These are phyloP conservation scores for Dromaius novaehollandiae DNA, from an alignment of 2,113 vertebrate genomes.

Conservation along the genomic window DNA sequence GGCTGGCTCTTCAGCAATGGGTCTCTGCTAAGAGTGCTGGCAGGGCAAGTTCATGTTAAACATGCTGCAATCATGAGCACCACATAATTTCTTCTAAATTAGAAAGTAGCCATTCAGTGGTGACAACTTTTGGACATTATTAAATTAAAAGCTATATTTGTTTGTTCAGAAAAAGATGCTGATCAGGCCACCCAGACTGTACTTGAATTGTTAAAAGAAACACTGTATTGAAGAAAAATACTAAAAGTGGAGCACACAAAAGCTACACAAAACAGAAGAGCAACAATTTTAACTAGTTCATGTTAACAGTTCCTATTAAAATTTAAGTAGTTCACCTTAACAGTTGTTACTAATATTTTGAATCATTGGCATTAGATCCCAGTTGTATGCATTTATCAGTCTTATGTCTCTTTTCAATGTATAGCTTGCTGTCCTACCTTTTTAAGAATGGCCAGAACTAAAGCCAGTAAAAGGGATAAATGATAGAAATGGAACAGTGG, in stretches of 20 bases:
- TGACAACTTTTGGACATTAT: neutral
- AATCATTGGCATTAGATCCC: neutral
- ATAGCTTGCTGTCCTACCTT: neutral
- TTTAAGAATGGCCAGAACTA: neutral
- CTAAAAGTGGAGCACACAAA: neutral
- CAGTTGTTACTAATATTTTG: neutral
- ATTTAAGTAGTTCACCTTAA: neutral
- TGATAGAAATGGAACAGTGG: constrained; percentile 5
- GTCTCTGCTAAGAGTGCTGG: neutral
- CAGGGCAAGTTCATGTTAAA: neutral
- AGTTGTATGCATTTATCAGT: neutral
- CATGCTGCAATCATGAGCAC: neutral
- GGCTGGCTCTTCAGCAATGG: neutral
- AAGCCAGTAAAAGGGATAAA: neutral
- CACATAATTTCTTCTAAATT: neutral
- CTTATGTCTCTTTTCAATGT: neutral
- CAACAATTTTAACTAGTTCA: neutral
- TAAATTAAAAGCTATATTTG: neutral
- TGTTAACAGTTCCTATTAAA: neutral
- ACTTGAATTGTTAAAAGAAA: neutral
- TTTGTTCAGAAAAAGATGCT: neutral
- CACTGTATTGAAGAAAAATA: neutral
- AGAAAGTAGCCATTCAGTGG: neutral
- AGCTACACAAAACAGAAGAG: neutral
- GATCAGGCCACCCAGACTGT: neutral